phyloP scores from a whole-genome alignment of 2,888 invertebrate genomes.

The Cremastinae sp. region DNA sequence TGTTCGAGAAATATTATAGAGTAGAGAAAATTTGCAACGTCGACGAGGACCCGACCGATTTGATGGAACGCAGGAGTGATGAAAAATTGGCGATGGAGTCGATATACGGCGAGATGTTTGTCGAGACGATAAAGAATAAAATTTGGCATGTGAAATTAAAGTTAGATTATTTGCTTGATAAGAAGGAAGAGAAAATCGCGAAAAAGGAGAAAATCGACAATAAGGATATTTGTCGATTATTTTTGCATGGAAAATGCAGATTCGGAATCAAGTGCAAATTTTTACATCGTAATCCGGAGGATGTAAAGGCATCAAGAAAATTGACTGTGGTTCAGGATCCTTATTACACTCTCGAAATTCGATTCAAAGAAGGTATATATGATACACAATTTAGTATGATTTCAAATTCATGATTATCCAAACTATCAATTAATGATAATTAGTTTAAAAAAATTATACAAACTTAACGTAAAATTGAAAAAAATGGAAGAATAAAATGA shows the following conservation, averaged over 20 bases:
- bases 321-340: constrained; percentile 72
- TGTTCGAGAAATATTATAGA: constrained; percentile 87
- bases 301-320: constrained; percentile 70
- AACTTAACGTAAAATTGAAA: no score
- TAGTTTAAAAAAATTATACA: no score
- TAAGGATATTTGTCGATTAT: constrained; percentile 85
- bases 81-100: constrained; percentile 89
- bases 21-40: constrained; percentile 78
- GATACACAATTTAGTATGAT: no score
- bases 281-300: constrained; percentile 83
- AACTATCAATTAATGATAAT: no score
- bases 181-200: constrained; percentile 80
- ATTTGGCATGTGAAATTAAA: constrained; percentile 87
- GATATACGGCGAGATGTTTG: constrained; percentile 87
- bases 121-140: constrained; percentile 85
- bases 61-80: constrained; percentile 85
- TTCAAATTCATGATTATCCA: no score
- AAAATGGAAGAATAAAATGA: no score
- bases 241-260: constrained; percentile 85
- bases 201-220: constrained; percentile 81
- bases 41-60: constrained; percentile 79
- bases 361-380: constrained; percentile 84
- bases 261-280: constrained; percentile 89
- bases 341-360: constrained; percentile 86
- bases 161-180: constrained; percentile 84